phyloP scores from a whole-genome alignment of 2,888 invertebrate genomes.

The Stenichneumon culpator region DNA sequence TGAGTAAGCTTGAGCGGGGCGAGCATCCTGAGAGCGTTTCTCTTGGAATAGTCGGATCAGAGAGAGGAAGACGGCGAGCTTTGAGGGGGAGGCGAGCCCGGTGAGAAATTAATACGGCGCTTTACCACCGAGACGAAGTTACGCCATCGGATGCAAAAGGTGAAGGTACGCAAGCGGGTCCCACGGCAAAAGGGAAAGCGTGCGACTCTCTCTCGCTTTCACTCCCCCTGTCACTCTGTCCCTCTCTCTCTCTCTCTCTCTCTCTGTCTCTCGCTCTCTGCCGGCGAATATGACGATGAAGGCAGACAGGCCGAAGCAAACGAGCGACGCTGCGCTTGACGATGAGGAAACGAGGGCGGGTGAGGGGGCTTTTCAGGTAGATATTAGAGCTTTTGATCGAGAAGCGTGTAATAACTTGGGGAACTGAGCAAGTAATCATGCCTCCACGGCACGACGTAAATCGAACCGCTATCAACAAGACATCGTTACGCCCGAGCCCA shows the following conservation, averaged over 20 bases:
- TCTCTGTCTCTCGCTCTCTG: neutral
- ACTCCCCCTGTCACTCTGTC: too few species aligned
- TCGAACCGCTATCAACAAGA: slow-evolving; percentile 70
- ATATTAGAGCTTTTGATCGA: slow-evolving; percentile 78
- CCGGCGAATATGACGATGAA: slow-evolving; percentile 28
- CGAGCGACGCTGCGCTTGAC: slow-evolving; percentile 31
- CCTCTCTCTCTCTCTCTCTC: neutral
- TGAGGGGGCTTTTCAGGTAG: slow-evolving; percentile 38
- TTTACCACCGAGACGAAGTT: slow-evolving; percentile 66
- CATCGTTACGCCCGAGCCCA: slow-evolving; percentile 52
- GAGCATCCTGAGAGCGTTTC: slow-evolving; percentile 8
- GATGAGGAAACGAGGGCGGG: slow-evolving; percentile 8
- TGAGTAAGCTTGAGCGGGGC: slow-evolving; percentile 41
- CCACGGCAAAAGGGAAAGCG: slow-evolving; percentile 51
- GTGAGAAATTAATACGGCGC: slow-evolving; percentile 74
- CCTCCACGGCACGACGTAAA: slow-evolving; percentile 70
- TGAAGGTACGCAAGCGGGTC: slow-evolving; percentile 56
- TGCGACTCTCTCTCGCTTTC: neutral
- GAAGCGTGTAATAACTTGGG: slow-evolving; percentile 77
- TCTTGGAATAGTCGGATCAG: slow-evolving; percentile 22
- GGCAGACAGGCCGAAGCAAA: slow-evolving; percentile 37
- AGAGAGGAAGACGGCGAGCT: slow-evolving; percentile 7
- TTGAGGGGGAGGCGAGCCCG: slow-evolving; percentile 42
- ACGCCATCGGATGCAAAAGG: slow-evolving; percentile 58
- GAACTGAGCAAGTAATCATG: slow-evolving; percentile 75